These are phyloP conservation scores for Chionomys nivalis DNA, from an alignment of 2,113 vertebrate species.

Conservation along the genomic window DNA sequence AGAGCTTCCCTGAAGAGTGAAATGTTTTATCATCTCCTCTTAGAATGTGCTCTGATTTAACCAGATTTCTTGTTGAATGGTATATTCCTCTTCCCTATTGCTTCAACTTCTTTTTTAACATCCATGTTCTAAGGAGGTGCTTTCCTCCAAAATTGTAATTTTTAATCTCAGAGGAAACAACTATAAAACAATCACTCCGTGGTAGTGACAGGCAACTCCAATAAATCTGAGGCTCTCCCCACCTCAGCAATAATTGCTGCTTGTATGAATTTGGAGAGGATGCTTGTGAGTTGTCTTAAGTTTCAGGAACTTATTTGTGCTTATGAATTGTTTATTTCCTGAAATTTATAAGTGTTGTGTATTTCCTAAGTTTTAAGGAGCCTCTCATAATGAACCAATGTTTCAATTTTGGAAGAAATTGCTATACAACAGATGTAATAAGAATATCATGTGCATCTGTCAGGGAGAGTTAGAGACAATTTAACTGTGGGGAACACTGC, in stretches of 20 bases:
- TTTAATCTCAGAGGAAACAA: neutral
- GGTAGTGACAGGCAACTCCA: neutral
- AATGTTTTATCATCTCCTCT: neutral
- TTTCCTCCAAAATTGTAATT: neutral
- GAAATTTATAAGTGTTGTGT: no score
- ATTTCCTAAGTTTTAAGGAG: neutral
- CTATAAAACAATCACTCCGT: neutral
- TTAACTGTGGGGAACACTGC: neutral
- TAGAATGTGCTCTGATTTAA: neutral
- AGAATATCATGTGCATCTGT: neutral
- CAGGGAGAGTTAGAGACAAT: neutral
- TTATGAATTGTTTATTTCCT: neutral
- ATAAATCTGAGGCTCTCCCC: neutral
- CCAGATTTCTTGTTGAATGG: neutral
- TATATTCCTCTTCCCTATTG: neutral
- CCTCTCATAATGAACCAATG: neutral
- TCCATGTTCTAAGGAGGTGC: neutral
- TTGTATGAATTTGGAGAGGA: neutral
- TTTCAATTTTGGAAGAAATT: neutral
- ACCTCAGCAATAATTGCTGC: neutral
- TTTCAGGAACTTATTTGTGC: neutral
- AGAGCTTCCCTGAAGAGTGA: neutral
- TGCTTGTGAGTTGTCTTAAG: neutral
- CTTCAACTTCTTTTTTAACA: neutral
- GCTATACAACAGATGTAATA: neutral